A percentile compares a stretch with the other conserved stretches of the same genome.
Conservation (phyloP, 2,888 invertebrate species). For the Andrena haemorrhoa region DNA sequence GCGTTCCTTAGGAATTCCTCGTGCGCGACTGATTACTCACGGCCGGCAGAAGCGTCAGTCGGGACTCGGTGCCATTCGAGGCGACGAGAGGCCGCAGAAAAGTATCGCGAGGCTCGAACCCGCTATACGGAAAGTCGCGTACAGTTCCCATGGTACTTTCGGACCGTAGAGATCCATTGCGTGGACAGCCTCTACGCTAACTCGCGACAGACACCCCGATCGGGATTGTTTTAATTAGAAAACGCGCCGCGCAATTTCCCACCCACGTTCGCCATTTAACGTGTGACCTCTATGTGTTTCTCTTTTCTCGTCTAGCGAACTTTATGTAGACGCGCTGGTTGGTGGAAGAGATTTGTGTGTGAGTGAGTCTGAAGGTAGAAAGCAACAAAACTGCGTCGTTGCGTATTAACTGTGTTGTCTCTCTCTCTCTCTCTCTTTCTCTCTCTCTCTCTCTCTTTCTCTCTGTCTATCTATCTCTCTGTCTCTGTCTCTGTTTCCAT, state of each 20-base stretch:
- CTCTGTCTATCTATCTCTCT: neutral
- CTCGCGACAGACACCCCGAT: neutral
- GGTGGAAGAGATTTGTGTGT: constrained; percentile 84
- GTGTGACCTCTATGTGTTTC: constrained; percentile 82
- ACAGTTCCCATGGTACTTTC: no score
- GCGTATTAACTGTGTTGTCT: constrained; percentile 65
- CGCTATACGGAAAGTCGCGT: neutral
- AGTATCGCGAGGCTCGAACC: neutral
- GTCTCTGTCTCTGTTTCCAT: constrained; percentile 43
- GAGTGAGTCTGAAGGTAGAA: constrained; percentile 84
- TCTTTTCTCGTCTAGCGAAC: constrained; percentile 84
- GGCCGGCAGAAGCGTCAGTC: constrained; percentile 38
- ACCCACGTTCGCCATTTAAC: constrained; percentile 71
- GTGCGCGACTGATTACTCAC: constrained; percentile 16
- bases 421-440: constrained; percentile 42
- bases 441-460: constrained; percentile 10
- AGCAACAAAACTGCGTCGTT: constrained; percentile 69
- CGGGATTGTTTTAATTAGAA: neutral
- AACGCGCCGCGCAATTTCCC: constrained; percentile 34
- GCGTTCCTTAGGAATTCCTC: constrained; percentile 25
- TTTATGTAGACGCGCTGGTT: constrained; percentile 84
- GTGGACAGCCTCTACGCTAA: neutral
- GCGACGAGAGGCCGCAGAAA: neutral
- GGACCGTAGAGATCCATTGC: neutral
- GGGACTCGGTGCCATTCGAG: constrained; percentile 11